Conservation (phyloP, 2,888 invertebrate species). For the Phortica magna region DNA sequence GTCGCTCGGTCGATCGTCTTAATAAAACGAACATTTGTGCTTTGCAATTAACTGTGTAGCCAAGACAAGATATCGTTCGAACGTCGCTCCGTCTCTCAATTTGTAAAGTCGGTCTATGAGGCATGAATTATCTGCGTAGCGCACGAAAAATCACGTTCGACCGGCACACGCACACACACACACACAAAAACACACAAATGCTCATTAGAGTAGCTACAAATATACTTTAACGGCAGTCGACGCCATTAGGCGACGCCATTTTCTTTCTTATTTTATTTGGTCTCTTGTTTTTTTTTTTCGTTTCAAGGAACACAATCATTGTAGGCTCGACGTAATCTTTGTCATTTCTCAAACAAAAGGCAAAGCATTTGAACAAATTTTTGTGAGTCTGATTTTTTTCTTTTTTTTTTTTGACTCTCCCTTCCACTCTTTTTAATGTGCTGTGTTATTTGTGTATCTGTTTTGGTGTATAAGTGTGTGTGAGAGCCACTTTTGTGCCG, state of each 20-base stretch:
- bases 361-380: conserved; percentile 23
- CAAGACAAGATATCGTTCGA: too few relatives aligned
- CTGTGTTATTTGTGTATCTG: too few relatives aligned
- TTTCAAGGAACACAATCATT: conserved; percentile 46
- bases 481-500: too few relatives aligned
- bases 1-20: too few relatives aligned
- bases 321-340: conserved; percentile 60
- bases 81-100: too few relatives aligned
- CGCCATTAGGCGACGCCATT: conserved; percentile 13
- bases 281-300: not conserved
- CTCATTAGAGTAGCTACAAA: not conserved
- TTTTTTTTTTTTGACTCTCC: too few relatives aligned
- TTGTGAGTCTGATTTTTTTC: too few relatives aligned
- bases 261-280: not conserved
- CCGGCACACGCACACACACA: conserved; percentile 42
- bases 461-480: too few relatives aligned
- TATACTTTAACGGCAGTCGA: not conserved
- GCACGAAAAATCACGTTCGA: not conserved
- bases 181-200: conserved; percentile 43
- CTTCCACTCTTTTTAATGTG: too few relatives aligned
- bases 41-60: too few relatives aligned
- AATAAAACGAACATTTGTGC: too few relatives aligned
- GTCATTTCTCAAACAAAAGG: conserved; percentile 67
- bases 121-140: not conserved
- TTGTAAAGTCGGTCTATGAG: not conserved